phyloP scores from a whole-genome alignment of 2,888 invertebrate genomes.

The Rhamphomyia laevipes region DNA sequence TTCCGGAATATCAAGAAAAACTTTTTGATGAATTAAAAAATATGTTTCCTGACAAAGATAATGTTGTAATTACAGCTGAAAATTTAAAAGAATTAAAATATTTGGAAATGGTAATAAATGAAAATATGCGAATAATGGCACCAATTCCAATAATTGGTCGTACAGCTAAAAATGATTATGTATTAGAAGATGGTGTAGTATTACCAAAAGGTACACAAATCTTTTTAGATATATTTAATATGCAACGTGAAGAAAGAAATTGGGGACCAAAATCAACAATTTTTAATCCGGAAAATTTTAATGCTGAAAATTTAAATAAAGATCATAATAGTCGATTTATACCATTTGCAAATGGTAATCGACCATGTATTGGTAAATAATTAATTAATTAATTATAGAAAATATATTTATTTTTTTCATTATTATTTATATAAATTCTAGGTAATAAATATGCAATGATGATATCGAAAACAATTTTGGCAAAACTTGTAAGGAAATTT shows the following conservation, averaged over 20 bases:
- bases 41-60: conserved; percentile 18
- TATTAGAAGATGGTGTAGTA: conserved; percentile 22
- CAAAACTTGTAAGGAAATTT: neutral
- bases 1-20: conserved; percentile 28
- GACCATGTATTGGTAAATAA: conserved; percentile 30
- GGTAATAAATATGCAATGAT: neutral
- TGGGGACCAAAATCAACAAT: conserved; percentile 32
- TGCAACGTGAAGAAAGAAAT: conserved; percentile 29
- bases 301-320: neutral
- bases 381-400: conserved; percentile 9
- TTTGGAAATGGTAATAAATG: conserved; percentile 31
- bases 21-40: conserved; percentile 23
- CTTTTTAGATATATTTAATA: conserved; percentile 28
- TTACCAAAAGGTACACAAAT: conserved; percentile 30
- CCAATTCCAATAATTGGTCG: conserved; percentile 31
- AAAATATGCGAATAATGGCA: conserved; percentile 30
- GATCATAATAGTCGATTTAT: conserved; percentile 30
- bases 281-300: conserved; percentile 21
- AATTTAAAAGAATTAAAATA: conserved; percentile 27
- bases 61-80: conserved; percentile 17
- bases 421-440: neutral
- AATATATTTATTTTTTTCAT: neutral
- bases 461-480: neutral
- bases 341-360: conserved; percentile 32
- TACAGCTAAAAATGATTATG: conserved; percentile 22